Percentiles rank a stretch among this genome's conserved stretches.
These are phyloP conservation scores for Lepidocyrtinus sp. DNA, from an alignment of 2,888 invertebrate species.

Conservation along the genomic window DNA sequence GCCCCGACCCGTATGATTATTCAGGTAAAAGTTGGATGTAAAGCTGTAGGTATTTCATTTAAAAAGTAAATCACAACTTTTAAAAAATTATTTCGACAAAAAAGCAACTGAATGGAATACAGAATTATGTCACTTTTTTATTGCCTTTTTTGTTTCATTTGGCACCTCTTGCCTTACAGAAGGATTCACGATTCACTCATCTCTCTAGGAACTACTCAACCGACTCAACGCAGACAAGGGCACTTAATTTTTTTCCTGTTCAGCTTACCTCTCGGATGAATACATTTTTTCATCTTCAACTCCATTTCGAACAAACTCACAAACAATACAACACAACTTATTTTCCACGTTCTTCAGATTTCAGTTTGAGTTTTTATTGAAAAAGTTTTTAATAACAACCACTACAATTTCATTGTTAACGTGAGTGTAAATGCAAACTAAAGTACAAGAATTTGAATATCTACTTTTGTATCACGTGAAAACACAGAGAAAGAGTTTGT, in stretches of 20 bases:
- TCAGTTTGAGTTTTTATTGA: constrained; percentile 42
- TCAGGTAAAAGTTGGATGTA: neutral
- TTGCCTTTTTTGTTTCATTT: no score
- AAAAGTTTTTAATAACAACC: constrained; percentile 49
- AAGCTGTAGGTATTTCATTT: constrained; percentile 38
- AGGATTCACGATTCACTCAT: neutral
- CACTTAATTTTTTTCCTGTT: constrained; percentile 18
- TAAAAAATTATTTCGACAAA: no score
- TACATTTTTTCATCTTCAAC: no score
- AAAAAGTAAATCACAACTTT: constrained; percentile 21
- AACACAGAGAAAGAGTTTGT: no score
- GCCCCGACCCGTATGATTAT: neutral
- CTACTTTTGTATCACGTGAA: no score
- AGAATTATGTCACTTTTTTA: neutral
- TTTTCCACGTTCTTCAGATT: no score
- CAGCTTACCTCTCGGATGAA: no score
- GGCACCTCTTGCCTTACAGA: neutral
- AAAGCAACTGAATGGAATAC: neutral
- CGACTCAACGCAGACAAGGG: neutral
- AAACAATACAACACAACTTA: no score
- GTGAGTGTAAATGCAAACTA: no score
- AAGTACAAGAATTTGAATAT: no score
- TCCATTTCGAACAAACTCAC: no score
- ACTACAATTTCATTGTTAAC: neutral
- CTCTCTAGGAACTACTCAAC: no score